These are phyloP conservation scores for Dendrocincla tyrannina DNA, from an alignment of 2,797 vertebrate species.

Conservation along the genomic window DNA sequence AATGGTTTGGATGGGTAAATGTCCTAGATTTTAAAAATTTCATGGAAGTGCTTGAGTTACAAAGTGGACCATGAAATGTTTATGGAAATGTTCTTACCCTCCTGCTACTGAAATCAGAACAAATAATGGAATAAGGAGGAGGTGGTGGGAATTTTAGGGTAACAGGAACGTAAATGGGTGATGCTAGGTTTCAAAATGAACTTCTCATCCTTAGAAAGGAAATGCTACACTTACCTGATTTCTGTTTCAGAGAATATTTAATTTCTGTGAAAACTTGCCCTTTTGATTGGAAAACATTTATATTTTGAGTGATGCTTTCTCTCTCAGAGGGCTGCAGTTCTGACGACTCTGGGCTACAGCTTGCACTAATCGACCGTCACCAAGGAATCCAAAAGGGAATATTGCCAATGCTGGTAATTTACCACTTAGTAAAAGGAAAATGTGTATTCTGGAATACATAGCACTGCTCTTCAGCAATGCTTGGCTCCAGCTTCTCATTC, in stretches of 20 bases:
- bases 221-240: neutral
- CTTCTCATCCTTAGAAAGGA: neutral
- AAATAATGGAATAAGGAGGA: neutral
- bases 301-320: neutral
- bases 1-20: neutral
- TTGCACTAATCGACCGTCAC: neutral
- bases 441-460: neutral
- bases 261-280: neutral
- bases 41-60: neutral
- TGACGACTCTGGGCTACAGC: neutral
- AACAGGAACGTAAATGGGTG: neutral
- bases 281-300: neutral
- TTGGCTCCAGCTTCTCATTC: neutral
- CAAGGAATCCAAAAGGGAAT: neutral
- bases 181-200: neutral
- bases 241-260: neutral
- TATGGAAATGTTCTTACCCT: neutral
- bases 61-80: constrained; percentile 27
- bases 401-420: neutral
- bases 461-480: neutral
- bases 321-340: neutral
- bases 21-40: constrained; percentile 42
- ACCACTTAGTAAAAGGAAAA: neutral
- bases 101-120: neutral
- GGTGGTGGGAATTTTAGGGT: neutral